Evolutionary conservation across 2,888 invertebrate genomes (phyloP).

Genomic region (Ectropis crepuscularia): DNA sequence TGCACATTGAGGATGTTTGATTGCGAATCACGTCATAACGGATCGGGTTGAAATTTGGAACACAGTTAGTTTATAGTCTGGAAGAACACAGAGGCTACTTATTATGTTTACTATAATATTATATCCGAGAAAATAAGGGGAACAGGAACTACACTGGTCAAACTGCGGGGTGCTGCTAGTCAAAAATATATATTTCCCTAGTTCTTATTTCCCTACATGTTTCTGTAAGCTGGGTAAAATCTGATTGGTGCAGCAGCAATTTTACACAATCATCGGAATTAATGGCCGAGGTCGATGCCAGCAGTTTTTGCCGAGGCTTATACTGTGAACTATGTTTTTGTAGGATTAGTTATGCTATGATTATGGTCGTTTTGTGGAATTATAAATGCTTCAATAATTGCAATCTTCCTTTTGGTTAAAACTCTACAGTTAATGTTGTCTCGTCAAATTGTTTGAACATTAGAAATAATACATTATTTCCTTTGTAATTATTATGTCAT

Average conservation of each 20-base stretch:
- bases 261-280: constrained; percentile 29
- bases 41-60: too few species aligned
- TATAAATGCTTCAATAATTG: constrained; percentile 28
- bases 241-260: constrained; percentile 13
- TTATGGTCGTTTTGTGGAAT: constrained; percentile 20
- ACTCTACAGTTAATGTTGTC: background rate
- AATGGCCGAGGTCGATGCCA: constrained; percentile 36
- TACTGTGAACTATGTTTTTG: constrained; percentile 37
- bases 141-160: too few species aligned
- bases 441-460: background rate
- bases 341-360: constrained; percentile 32
- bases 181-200: constrained; percentile 2
- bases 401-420: constrained; percentile 19
- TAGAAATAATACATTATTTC: background rate
- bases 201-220: background rate
- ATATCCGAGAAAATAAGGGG: too few species aligned
- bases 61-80: too few species aligned
- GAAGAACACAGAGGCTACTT: too few species aligned
- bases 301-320: constrained; percentile 35
- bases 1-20: too few species aligned
- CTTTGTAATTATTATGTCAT: background rate
- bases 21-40: too few species aligned
- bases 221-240: constrained; percentile 11
- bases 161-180: too few species aligned
- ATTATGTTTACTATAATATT: too few species aligned